Evolutionary conservation across 2,113 vertebrate species (phyloP), one percentile per base, ranked within the genome.

Genomic region (Sakesphorus luctuosus): DNA sequence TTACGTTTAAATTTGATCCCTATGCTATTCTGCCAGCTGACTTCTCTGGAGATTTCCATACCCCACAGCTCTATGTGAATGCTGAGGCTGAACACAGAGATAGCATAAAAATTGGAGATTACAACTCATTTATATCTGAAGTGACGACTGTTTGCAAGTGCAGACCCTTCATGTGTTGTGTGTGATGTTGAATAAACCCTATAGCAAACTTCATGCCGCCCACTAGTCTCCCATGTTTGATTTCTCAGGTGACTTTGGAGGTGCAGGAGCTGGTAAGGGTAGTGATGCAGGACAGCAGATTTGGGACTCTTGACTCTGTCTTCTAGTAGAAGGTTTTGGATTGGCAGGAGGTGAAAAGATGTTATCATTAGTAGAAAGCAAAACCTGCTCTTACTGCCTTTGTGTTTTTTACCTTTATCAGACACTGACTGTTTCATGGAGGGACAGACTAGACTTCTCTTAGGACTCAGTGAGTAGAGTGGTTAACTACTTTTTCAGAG

Each of bases 1-100:
- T 65, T 31, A 52, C 43, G 43, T 90, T 66, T 90, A 87, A 91
- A 93, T 90, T 66, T 67, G 50, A 90, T 87, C 52, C 58, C 38
- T 78, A 0, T 5, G 5, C 89, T 89, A 78, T 14, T 75, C 40
- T 87, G 74, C 71, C 75, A 77, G 35, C 29, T 91, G 47, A 62
- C 16, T 80, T 83, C 67, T 67, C 75, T 58, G 50, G 67, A 74
- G 49, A 50, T 31, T 94, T 75, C 15, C 49, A 21, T 35, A 89
- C 7, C 15, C n/a, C 40, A 53, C n/a, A 79, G 44, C 17, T 84
- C 36, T 40, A 11, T 75, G 18, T 59, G 23, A 77, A 25, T 52
- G 20, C 38, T 69, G 50, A 84, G 31, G 49, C 8, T 31, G n/a
- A 90, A 56, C n/a, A 73, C 1, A 12, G 14, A 87, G 28, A 35